Percentiles rank a stretch among this genome's conserved stretches.
phyloP scores from a whole-genome alignment of 2,113 vertebrate species.

The Rostratula benghalensis region DNA sequence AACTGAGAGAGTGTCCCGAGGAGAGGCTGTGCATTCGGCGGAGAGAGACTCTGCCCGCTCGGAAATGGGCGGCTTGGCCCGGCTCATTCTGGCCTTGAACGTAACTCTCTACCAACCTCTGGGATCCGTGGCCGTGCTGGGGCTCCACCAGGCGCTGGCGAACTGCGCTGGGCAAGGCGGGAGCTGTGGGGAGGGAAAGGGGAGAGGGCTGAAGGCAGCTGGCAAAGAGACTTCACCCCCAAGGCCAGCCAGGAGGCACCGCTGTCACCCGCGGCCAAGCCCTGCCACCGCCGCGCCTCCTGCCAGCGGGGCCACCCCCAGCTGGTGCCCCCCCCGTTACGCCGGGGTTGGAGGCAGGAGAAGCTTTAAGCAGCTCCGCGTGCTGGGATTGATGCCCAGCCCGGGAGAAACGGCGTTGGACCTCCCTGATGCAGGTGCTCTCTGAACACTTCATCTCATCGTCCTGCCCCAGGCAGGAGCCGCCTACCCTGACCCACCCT shows the following conservation, averaged over 20 bases:
- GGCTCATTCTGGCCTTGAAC: slow-evolving; percentile 77
- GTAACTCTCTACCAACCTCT: slow-evolving; percentile 98
- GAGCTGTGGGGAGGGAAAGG: slow-evolving; percentile 79
- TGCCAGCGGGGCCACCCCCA: not conserved
- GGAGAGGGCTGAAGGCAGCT: not conserved
- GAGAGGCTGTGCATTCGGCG: slow-evolving; percentile 87
- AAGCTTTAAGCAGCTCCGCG: not conserved
- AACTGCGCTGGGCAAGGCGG: slow-evolving; percentile 87
- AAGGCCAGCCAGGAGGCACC: not conserved
- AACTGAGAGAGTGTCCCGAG: slow-evolving; percentile 82
- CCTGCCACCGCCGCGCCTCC: not conserved
- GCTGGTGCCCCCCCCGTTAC: not conserved
- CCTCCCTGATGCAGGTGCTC: not conserved
- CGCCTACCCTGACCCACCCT: not conserved
- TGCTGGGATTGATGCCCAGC: slow-evolving; percentile 30
- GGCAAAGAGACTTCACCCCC: accelerated
- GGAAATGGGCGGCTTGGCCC: slow-evolving; percentile 68
- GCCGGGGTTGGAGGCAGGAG: not conserved
- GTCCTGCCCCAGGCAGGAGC: not conserved
- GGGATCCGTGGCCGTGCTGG: slow-evolving; percentile 88
- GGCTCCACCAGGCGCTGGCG: slow-evolving; percentile 94
- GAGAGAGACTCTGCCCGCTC: slow-evolving; percentile 79
- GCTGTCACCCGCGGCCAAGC: not conserved
- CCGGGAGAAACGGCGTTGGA: accelerated
- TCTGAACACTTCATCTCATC: slow-evolving; percentile 47